These are phyloP conservation scores for Leptopilina myrica DNA, from an alignment of 2,888 invertebrate genomes.

Conservation along the genomic window DNA sequence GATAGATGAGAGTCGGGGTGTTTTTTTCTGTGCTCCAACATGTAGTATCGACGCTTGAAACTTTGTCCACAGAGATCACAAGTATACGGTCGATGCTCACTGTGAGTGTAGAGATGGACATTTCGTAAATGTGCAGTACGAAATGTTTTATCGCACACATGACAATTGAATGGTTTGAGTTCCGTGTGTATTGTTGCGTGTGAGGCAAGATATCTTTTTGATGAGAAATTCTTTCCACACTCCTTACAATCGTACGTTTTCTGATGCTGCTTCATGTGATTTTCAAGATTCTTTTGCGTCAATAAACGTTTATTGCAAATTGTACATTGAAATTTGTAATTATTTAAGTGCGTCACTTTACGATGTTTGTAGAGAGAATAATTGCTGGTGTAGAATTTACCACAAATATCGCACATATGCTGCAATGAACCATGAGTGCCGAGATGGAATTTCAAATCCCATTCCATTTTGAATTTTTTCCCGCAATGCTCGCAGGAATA, in stretches of 20 bases:
- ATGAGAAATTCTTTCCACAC: constrained; percentile 66
- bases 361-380: constrained; percentile 67
- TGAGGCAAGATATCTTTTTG: constrained; percentile 65
- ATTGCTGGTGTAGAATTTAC: constrained; percentile 66
- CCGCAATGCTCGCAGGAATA: constrained; percentile 66
- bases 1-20: constrained; percentile 61
- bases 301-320: constrained; percentile 67
- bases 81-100: constrained; percentile 59
- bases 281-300: constrained; percentile 64
- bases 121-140: constrained; percentile 62
- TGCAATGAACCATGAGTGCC: constrained; percentile 62
- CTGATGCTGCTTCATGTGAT: constrained; percentile 65
- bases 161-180: constrained; percentile 65
- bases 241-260: constrained; percentile 65
- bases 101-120: constrained; percentile 60
- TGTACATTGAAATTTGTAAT: constrained; percentile 65
- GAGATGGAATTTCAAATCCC: constrained; percentile 69
- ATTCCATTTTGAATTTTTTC: constrained; percentile 67
- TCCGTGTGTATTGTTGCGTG: constrained; percentile 64
- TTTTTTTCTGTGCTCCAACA: constrained; percentile 63
- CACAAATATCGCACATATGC: constrained; percentile 70
- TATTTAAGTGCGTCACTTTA: constrained; percentile 66
- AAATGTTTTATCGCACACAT: constrained; percentile 66
- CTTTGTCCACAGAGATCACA: constrained; percentile 66
- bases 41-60: constrained; percentile 62